Conservation (phyloP, 2,113 vertebrate genomes). For the Platysteira castanea region DNA sequence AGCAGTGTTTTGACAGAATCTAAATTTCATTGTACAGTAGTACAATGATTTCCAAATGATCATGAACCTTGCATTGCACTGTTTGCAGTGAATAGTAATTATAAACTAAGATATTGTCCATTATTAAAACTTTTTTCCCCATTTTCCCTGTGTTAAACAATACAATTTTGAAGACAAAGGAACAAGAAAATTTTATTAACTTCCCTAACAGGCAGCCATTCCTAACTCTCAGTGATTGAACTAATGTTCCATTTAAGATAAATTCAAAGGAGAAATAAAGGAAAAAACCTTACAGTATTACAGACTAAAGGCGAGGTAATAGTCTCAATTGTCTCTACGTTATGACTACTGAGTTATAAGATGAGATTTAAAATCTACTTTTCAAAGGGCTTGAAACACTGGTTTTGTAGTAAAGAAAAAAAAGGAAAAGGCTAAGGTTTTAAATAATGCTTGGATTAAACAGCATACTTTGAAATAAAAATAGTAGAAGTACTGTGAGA, state of each 20-base stretch:
- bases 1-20: background rate
- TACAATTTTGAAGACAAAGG: background rate
- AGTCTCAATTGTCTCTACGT: background rate
- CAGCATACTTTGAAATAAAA: background rate
- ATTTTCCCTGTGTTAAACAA: background rate
- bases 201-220: background rate
- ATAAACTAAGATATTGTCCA: background rate
- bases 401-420: background rate
- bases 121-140: background rate
- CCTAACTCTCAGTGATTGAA: background rate
- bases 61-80: accelerated
- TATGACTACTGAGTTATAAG: background rate
- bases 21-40: background rate
- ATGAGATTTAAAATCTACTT: background rate
- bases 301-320: background rate
- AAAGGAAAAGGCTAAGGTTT: background rate
- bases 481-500: background rate
- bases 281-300: background rate
- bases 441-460: background rate
- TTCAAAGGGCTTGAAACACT: background rate
- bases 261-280: background rate
- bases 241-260: background rate
- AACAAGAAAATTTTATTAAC: background rate
- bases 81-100: background rate
- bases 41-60: background rate